Evolutionary conservation across 64 coral and sea anemone species (phyloP).

Genomic region (Stichodactyla helianthus): DNA sequence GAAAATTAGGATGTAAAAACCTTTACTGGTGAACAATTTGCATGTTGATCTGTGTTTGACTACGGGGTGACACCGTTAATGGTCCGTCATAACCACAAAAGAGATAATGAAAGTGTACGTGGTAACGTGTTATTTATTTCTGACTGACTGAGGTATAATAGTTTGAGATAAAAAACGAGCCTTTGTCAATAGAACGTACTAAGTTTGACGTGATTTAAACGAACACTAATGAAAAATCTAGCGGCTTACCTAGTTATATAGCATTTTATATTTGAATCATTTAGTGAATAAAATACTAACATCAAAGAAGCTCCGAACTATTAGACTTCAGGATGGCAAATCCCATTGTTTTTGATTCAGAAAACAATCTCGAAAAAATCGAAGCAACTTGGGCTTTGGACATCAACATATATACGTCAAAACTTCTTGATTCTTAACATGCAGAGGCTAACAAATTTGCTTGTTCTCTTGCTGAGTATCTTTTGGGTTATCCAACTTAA

Average conservation of each 20-base stretch:
- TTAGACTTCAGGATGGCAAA: not conserved
- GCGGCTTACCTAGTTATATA: not conserved
- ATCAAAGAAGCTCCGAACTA: not conserved
- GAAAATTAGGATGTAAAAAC: not conserved
- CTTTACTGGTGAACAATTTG: not conserved
- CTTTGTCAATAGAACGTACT: not conserved
- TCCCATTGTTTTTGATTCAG: not conserved
- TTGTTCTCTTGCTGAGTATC: not conserved
- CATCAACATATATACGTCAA: not conserved
- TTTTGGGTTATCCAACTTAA: not conserved
- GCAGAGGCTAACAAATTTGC: not conserved
- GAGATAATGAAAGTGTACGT: conserved; percentile 4
- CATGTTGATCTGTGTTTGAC: not conserved
- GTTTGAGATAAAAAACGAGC: not conserved
- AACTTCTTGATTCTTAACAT: not conserved
- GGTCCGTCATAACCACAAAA: not conserved
- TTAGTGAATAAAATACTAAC: not conserved
- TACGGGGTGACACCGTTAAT: not conserved
- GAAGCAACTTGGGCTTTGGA: not conserved
- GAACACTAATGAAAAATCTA: not conserved
- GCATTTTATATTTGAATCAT: not conserved
- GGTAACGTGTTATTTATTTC: not conserved
- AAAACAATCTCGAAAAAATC: not conserved
- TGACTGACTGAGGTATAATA: not conserved
- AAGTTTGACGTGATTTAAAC: not conserved